Evolutionary conservation across 2,113 vertebrate genomes (phyloP).

Genomic region (Colaptes auratus): DNA sequence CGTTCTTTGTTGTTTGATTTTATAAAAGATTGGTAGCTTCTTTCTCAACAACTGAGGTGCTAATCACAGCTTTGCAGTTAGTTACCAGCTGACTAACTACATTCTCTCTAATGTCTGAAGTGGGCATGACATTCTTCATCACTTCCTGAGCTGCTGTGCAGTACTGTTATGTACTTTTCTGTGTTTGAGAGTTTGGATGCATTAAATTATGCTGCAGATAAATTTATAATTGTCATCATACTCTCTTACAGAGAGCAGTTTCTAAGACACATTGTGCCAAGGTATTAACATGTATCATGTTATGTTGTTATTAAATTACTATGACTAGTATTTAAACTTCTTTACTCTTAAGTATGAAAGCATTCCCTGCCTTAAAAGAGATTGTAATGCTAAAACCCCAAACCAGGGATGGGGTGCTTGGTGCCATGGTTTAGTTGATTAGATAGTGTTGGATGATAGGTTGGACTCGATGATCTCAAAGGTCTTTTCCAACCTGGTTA

Average conservation of each 20-base stretch:
- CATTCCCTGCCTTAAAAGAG: not conserved
- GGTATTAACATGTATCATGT: constrained; percentile 6
- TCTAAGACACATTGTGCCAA: constrained; percentile 16
- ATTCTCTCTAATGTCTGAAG: not conserved
- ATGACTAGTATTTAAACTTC: not conserved
- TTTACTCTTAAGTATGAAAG: constrained; percentile 19
- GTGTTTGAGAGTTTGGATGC: not conserved
- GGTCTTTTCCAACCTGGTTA: too few relatives aligned
- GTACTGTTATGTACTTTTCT: not conserved
- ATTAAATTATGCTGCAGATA: not conserved
- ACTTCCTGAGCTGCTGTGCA: not conserved
- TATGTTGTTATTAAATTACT: constrained; percentile 19
- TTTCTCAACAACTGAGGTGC: not conserved
- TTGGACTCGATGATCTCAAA: too few relatives aligned
- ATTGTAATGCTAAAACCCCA: not conserved
- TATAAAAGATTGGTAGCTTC: not conserved
- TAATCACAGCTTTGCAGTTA: not conserved
- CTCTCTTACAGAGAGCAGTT: not conserved
- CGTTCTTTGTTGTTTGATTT: not conserved
- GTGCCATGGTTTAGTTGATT: too few relatives aligned
- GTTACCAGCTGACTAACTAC: not conserved
- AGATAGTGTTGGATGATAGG: too few relatives aligned
- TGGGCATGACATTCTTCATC: not conserved
- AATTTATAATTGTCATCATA: not conserved
- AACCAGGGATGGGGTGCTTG: not conserved